These are phyloP conservation scores for Notolabrus celidotus DNA, from an alignment of 2,797 vertebrate genomes.

Conservation along the genomic window DNA sequence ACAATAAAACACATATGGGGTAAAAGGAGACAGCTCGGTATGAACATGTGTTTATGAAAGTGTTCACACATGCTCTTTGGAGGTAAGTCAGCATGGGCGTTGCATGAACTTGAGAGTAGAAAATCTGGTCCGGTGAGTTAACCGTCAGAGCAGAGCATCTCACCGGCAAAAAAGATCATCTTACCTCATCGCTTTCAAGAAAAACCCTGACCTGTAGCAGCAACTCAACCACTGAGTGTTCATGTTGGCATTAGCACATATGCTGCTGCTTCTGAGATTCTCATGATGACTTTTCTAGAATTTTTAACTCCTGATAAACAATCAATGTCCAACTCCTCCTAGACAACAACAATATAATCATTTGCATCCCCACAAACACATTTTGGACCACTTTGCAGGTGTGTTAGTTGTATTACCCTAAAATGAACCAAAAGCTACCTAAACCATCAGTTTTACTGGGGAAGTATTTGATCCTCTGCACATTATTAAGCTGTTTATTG, in stretches of 20 bases:
- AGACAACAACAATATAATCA: constrained; percentile 6
- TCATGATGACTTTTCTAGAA: background rate
- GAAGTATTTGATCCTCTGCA: constrained; percentile 4
- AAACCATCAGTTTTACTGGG: too few relatives aligned
- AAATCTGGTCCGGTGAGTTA: constrained; percentile 76
- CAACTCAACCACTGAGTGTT: background rate
- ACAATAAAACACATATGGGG: constrained; percentile 42
- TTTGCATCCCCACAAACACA: constrained; percentile 15
- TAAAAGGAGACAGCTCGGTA: constrained; percentile 3
- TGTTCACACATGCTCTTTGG: constrained; percentile 33
- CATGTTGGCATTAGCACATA: constrained; percentile 1
- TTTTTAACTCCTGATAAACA: too few relatives aligned
- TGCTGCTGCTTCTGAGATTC: background rate
- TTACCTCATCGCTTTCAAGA: constrained; percentile 61
- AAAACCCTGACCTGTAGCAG: constrained; percentile 26
- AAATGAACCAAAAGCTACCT: background rate
- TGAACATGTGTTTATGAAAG: constrained; percentile 44
- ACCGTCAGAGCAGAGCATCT: constrained; percentile 64
- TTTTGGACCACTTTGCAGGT: constrained; percentile 5
- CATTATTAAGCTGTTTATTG: constrained; percentile 11
- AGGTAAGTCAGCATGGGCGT: constrained; percentile 46
- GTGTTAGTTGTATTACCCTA: background rate
- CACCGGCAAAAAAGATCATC: constrained; percentile 60
- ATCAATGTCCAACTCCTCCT: background rate
- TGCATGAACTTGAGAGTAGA: constrained; percentile 49